Evolutionary conservation across 2,797 vertebrate species (phyloP).

Genomic region (Bucorvus abyssinicus): DNA sequence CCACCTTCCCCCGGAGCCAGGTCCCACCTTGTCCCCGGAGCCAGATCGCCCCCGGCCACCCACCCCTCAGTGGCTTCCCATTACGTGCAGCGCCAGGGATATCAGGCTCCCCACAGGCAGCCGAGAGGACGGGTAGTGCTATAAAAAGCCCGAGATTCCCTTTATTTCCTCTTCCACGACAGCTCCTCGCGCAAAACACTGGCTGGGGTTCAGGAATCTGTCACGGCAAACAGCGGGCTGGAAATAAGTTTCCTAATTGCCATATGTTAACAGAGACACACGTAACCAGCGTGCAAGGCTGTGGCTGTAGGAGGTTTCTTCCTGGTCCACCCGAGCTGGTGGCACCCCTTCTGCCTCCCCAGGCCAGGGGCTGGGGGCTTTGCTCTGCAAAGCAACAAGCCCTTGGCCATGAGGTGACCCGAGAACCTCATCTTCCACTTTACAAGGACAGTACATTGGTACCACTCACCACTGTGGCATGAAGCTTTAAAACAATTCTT

Average conservation of each 20-base stretch:
- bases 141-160: slow-evolving; percentile 35
- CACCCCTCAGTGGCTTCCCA: not conserved
- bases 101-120: not conserved
- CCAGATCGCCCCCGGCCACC: not conserved
- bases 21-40: not conserved
- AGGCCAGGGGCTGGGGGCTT: not conserved
- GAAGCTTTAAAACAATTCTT: not conserved
- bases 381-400: not conserved
- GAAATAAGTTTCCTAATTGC: slow-evolving; percentile 28
- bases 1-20: not conserved
- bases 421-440: not conserved
- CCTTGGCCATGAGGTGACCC: rapidly evolving
- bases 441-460: not conserved
- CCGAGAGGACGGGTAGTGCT: not conserved
- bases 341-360: not conserved
- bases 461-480: not conserved
- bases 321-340: not conserved
- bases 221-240: slow-evolving; percentile 4
- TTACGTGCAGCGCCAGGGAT: not conserved
- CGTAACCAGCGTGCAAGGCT: rapidly evolving
- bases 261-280: not conserved
- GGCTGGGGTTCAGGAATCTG: slow-evolving; percentile 58
- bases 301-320: not conserved
- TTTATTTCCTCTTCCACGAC: slow-evolving; percentile 18
- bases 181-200: not conserved